A percentile compares a stretch with the other conserved stretches of the same genome.
These are phyloP conservation scores for Pantelozetes paolii DNA, from an alignment of 2,888 invertebrate species.

Conservation along the genomic window DNA sequence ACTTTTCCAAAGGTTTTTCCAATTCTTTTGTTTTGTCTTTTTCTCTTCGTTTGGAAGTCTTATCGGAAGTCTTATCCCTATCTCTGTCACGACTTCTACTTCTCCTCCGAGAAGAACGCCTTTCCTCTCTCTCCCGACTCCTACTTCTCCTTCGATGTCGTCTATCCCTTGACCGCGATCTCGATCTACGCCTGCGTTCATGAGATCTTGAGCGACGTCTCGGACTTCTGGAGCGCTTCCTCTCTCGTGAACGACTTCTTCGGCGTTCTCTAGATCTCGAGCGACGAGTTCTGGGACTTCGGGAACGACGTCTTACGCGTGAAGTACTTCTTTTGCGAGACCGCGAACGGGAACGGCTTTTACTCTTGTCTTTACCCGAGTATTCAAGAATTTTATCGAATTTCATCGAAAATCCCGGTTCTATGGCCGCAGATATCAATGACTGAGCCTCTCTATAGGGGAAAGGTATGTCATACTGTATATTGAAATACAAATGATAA, in stretches of 20 bases:
- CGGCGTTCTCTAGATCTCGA: conserved; percentile 41
- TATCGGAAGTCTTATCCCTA: conserved; percentile 9
- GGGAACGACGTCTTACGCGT: conserved; percentile 55
- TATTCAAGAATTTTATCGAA: conserved; percentile 18
- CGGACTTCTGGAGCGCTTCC: conserved; percentile 29
- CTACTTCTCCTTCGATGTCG: conserved; percentile 40
- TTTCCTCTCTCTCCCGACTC: conserved; percentile 58
- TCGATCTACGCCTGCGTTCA: conserved; percentile 30
- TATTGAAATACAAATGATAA: too few relatives aligned
- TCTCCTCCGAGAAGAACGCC: conserved; percentile 24
- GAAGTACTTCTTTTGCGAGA: conserved; percentile 27
- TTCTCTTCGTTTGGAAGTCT: conserved; percentile 11
- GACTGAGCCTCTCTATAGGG: conserved; percentile 84
- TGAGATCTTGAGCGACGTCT: conserved; percentile 39
- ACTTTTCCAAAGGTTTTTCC: conserved; percentile 31
- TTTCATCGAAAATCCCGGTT: conserved; percentile 57
- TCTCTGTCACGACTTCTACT: conserved; percentile 26
- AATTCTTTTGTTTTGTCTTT: conserved; percentile 23
- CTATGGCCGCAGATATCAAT: conserved; percentile 87
- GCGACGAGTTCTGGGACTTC: conserved; percentile 48
- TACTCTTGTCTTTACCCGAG: conserved; percentile 19
- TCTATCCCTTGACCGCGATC: conserved; percentile 41
- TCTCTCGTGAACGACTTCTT: conserved; percentile 58
- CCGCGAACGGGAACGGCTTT: conserved; percentile 11
- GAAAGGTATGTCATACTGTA: too few relatives aligned